Evolutionary conservation across 2,113 vertebrate species (phyloP).

Genomic region (Okapia johnstoni): DNA sequence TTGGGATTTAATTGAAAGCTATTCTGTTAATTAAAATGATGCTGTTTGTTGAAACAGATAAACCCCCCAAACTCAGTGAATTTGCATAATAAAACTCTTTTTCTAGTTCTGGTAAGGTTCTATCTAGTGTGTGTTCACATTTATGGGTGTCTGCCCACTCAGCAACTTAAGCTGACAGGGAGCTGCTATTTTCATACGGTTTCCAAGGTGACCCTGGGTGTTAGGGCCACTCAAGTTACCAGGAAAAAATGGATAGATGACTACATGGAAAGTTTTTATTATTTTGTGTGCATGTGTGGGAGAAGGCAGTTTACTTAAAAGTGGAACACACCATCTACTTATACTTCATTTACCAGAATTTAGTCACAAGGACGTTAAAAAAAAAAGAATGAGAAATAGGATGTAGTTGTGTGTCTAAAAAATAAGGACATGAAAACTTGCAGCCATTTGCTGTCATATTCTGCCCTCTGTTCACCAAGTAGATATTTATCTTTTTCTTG

Average conservation of each 20-base stretch:
- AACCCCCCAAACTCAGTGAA: background rate
- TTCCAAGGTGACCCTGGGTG: background rate
- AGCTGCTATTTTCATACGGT: accelerated
- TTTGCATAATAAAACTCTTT: background rate
- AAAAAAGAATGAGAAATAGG: background rate
- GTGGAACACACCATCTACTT: background rate
- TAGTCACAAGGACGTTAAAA: background rate
- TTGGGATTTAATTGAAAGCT: background rate
- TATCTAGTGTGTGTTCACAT: background rate
- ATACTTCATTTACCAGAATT: background rate
- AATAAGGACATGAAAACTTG: background rate
- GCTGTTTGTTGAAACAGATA: background rate
- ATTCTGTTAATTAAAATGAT: background rate
- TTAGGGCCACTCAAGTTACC: background rate
- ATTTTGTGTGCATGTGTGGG: background rate
- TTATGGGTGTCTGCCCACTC: background rate
- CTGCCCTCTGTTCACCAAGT: background rate
- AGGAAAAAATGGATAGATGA: background rate
- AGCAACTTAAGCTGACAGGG: background rate
- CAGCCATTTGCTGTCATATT: too few relatives aligned
- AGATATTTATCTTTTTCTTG: background rate
- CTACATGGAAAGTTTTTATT: background rate
- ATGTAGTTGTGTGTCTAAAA: background rate
- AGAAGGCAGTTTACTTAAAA: background rate
- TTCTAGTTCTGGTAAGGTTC: background rate